These are phyloP conservation scores for Arremon aurantiirostris DNA, from an alignment of 2,797 vertebrate genomes.

Conservation along the genomic window DNA sequence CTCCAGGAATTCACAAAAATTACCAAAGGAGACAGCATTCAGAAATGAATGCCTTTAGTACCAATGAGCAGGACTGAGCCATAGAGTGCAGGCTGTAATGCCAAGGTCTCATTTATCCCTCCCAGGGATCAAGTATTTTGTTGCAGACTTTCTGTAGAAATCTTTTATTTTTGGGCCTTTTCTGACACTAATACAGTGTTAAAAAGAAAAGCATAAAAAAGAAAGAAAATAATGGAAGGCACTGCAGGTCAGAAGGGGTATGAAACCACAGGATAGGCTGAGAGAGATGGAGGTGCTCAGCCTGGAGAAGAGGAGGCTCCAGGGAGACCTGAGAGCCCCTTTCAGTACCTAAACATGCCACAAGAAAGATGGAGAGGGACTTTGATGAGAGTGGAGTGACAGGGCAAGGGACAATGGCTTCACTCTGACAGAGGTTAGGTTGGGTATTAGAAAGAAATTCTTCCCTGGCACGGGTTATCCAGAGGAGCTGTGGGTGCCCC, in stretches of 20 bases:
- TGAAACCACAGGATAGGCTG: fast-evolving
- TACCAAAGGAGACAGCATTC: conserved; percentile 4
- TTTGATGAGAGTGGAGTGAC: neutral
- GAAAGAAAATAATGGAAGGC: neutral
- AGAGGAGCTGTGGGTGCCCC: neutral
- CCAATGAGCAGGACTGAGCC: neutral
- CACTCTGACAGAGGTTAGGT: neutral
- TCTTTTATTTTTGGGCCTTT: neutral
- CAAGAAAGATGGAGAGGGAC: neutral
- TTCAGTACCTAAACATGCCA: neutral
- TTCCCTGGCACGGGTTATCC: neutral
- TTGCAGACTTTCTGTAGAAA: neutral
- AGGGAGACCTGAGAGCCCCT: neutral
- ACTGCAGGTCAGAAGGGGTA: neutral
- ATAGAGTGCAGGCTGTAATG: neutral
- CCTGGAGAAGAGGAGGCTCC: neutral
- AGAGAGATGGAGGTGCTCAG: neutral
- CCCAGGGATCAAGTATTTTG: neutral
- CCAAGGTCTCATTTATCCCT: conserved; percentile 16
- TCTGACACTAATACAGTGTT: neutral
- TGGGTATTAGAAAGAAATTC: neutral
- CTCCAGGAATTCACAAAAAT: conserved; percentile 20
- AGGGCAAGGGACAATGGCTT: neutral
- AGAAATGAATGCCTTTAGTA: conserved; percentile 35
- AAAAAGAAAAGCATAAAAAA: neutral